Conservation (phyloP, 2,888 invertebrate species). For the Cantharis lateralis region DNA sequence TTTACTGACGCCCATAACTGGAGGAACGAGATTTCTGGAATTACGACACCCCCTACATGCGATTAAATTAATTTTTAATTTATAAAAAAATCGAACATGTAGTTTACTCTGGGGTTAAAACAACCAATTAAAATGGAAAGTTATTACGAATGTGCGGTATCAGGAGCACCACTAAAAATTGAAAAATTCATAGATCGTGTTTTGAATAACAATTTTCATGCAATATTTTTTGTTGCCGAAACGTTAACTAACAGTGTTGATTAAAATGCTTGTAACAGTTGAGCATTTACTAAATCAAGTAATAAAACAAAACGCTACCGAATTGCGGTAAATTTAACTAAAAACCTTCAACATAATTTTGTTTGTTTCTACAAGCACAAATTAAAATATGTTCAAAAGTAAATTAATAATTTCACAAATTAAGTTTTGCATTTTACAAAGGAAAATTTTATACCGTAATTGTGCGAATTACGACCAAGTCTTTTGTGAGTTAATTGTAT, state of each 20-base stretch:
- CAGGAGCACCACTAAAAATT: not conserved
- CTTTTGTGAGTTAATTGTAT: not conserved
- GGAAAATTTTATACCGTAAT: not conserved
- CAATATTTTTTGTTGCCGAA: not conserved
- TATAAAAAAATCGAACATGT: not conserved
- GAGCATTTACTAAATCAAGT: not conserved
- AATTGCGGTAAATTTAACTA: not conserved
- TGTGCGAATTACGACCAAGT: not conserved
- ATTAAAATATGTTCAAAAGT: not conserved
- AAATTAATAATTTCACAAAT: not conserved
- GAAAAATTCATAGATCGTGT: not conserved
- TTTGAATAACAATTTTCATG: not conserved
- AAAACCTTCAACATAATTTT: not conserved
- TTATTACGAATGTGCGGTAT: not conserved
- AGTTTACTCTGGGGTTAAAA: not conserved
- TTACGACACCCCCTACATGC: too few relatives aligned
- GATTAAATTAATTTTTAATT: not conserved
- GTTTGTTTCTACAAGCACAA: not conserved
- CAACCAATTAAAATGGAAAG: not conserved
- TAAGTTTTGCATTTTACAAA: not conserved
- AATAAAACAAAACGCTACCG: not conserved
- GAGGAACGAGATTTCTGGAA: too few relatives aligned
- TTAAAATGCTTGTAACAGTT: not conserved
- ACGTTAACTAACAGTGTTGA: not conserved
- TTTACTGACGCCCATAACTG: too few relatives aligned